Conservation (phyloP, 2,113 vertebrate species). For the Tapirus terrestris region DNA sequence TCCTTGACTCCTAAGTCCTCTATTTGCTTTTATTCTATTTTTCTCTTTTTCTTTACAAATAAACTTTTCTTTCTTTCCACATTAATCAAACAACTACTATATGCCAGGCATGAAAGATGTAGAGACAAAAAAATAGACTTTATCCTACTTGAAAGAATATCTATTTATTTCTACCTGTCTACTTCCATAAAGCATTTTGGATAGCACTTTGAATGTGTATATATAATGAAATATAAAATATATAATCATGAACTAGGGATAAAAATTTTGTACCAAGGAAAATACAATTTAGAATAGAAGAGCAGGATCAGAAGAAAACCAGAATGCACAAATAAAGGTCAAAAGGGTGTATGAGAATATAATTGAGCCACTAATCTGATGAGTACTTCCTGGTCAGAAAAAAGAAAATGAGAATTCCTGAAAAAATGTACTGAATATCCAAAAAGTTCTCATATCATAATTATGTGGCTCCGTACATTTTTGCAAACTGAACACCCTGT, state of each 20-base stretch:
- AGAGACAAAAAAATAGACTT: background rate
- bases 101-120: background rate
- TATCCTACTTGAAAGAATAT: background rate
- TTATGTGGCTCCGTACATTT: background rate
- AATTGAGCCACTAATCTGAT: background rate
- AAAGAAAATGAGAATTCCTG: background rate
- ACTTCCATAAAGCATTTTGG: background rate
- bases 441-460: background rate
- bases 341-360: background rate
- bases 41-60: background rate
- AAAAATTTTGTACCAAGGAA: background rate
- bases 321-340: background rate
- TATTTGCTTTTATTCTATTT: background rate
- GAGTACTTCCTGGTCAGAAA: background rate
- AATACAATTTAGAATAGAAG: slow-evolving; percentile 18
- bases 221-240: background rate
- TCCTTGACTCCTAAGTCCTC: background rate
- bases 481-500: background rate
- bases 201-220: background rate
- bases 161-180: background rate
- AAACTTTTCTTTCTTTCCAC: background rate
- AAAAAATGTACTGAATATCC: background rate
- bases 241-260: background rate
- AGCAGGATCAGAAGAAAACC: background rate
- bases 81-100: slow-evolving; percentile 3